Conservation (phyloP, 1,140 invertebrate species). For the Hydropsyche tenuis region DNA sequence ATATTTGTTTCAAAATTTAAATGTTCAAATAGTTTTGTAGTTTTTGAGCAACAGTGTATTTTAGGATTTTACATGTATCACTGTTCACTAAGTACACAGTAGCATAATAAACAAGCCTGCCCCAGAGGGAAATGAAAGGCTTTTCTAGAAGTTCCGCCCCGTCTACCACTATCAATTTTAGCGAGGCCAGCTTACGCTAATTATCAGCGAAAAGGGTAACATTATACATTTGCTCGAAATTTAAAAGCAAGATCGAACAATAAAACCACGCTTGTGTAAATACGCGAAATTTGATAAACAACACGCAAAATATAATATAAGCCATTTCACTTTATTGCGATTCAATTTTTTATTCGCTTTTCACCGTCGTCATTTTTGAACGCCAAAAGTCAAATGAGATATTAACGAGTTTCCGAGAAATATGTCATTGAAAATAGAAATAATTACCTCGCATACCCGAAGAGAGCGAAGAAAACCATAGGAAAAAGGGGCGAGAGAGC, state of each 20-base stretch:
- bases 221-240: background rate
- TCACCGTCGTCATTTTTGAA: background rate
- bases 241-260: background rate
- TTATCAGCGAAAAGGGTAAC: constrained; percentile 6
- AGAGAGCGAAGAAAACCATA: too few relatives aligned
- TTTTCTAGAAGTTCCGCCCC: constrained; percentile 5
- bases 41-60: background rate
- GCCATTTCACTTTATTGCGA: background rate
- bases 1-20: too few relatives aligned
- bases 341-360: background rate
- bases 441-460: too few relatives aligned
- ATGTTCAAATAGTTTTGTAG: too few relatives aligned
- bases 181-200: background rate
- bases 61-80: constrained; percentile 13
- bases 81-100: constrained; percentile 13
- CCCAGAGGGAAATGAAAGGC: constrained; percentile 12
- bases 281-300: too few relatives aligned
- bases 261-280: too few relatives aligned
- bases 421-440: background rate
- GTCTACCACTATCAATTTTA: constrained; percentile 16
- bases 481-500: too few relatives aligned
- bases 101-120: constrained; percentile 17
- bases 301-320: too few relatives aligned
- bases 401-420: constrained; percentile 27
- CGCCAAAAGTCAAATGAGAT: constrained; percentile 21